Evolutionary conservation across 2,797 vertebrate genomes (phyloP), one percentile per base, ranked within the genome.

Genomic region (Rachycentron canadum): DNA sequence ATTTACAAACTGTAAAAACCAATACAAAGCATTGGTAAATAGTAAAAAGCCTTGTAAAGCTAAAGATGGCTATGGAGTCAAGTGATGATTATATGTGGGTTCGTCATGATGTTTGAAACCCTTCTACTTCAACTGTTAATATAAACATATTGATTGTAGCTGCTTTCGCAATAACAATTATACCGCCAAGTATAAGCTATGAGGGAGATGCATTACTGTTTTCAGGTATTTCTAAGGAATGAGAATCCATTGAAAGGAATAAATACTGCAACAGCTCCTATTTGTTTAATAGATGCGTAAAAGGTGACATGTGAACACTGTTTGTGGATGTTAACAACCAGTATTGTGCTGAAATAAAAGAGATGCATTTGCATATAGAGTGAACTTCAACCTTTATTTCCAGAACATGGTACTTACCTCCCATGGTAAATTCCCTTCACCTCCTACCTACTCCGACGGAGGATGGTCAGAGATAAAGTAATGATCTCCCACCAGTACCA

Each of bases 401-500:
- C 41, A 73, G 59, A 78, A 76, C 30, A 75, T 4, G 28, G 45
- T 71, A 17, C 60, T 67, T 55, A 55, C 69, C 67, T 82, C 76
- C 78, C 70, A 21, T 68, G 59, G 69, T 75, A 73, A 67, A 62
- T 71, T 71, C 84, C 55, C 73, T 83, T 72, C 70, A 60, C 65
- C 86, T 78, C 68, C 66, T 49, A 64, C 60, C 69, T 32, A 65
- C 85, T 84, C 73, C 71, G 82, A 69, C 30, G 3, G 57, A 66
- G 83, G 79, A 80, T 3, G 26, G 56, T 74, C 62, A 68, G 67
- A 66, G 84, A 91, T 88, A 63, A 86, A 89, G 83, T 83, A 90
- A 88, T 86, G 86, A 90, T 91, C 89, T 88, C 79, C 81, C 73
- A 69, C 66, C 61, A 72, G 78, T 19, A 68, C 69, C 73, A 45